phyloP scores from a whole-genome alignment of 2,113 vertebrate species.

The Silurus glanis region DNA sequence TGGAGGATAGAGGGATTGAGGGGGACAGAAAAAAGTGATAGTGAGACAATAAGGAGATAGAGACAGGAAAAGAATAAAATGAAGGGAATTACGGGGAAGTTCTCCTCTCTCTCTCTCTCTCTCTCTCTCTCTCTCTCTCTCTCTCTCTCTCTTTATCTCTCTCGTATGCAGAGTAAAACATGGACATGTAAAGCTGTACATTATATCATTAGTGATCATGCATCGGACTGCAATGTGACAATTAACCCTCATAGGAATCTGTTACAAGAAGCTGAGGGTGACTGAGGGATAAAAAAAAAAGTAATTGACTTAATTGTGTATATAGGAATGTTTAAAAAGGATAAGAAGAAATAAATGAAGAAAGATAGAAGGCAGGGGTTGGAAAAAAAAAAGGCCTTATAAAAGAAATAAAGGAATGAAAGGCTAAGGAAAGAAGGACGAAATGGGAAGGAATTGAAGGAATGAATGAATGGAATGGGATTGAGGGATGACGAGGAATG shows the following conservation, averaged over 20 bases:
- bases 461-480: no score
- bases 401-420: background rate
- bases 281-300: background rate
- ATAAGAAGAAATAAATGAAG: background rate
- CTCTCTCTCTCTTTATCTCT: no score
- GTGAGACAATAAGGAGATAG: background rate
- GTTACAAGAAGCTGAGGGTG: background rate
- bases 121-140: no score
- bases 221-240: background rate
- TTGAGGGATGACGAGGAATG: no score
- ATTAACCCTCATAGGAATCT: background rate
- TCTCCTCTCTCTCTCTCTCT: no score
- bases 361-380: no score
- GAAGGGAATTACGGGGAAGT: background rate
- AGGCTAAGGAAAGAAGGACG: background rate
- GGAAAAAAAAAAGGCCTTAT: no score
- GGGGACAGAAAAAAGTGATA: background rate
- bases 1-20: background rate
- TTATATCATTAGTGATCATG: background rate
- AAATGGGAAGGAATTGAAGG: background rate
- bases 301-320: background rate
- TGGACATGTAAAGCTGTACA: background rate
- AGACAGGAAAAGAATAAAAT: background rate
- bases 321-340: background rate
- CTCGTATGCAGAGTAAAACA: background rate